Conservation (phyloP, 64 coral and sea anemone species). For the Stichodactyla mertensii region DNA sequence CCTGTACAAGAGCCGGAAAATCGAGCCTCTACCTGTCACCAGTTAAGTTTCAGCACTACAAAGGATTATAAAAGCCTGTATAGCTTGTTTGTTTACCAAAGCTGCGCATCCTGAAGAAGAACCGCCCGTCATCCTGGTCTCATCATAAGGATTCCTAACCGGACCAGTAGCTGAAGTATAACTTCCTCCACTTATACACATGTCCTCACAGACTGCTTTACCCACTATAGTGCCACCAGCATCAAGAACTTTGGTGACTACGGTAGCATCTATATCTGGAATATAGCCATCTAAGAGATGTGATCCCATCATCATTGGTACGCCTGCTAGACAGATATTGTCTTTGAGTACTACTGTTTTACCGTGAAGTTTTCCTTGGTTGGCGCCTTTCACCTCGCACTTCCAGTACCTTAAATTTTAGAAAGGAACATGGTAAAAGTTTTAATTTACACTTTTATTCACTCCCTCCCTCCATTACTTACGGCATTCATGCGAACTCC, state of each 20-base stretch:
- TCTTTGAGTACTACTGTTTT: conserved; percentile 27
- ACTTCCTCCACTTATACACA: conserved; percentile 17
- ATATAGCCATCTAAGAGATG: conserved; percentile 32
- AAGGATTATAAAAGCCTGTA: too few relatives aligned
- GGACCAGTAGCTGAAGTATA: conserved; percentile 38
- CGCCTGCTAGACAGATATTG: conserved; percentile 17
- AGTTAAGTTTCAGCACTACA: too few relatives aligned
- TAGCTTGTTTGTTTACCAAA: conserved; percentile 17
- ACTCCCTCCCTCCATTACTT: neutral
- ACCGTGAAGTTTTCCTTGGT: conserved; percentile 17
- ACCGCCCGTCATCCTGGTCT: conserved; percentile 27
- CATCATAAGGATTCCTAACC: conserved; percentile 32
- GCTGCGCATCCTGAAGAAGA: conserved; percentile 47
- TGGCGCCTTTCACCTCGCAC: conserved; percentile 13
- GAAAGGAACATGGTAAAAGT: neutral
- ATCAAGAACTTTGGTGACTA: conserved; percentile 39
- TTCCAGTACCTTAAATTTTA: conserved; percentile 24
- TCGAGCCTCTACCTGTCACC: too few relatives aligned
- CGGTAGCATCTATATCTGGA: conserved; percentile 45
- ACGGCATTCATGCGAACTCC: too few relatives aligned
- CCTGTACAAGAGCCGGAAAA: neutral
- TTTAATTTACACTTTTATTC: neutral
- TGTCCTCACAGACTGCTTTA: conserved; percentile 48
- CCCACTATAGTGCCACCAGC: conserved; percentile 30
- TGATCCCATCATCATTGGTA: conserved; percentile 36